Conservation (phyloP, 2,113 vertebrate species). For the Rattus rattus region DNA sequence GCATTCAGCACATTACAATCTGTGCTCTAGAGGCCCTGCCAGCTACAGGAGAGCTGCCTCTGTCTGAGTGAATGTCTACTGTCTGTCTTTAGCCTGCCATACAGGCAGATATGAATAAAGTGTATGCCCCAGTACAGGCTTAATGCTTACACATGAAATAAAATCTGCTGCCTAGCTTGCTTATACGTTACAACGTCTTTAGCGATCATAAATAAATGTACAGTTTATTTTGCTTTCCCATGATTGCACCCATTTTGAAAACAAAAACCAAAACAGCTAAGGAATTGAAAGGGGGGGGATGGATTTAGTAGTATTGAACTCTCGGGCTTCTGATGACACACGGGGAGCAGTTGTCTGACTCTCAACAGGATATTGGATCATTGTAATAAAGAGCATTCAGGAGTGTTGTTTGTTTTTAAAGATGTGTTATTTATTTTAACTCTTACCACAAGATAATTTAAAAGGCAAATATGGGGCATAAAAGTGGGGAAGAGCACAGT, state of each 20-base stretch:
- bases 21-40: neutral
- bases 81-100: neutral
- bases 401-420: neutral
- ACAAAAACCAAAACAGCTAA: neutral
- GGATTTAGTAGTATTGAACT: conserved; percentile 10
- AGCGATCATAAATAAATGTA: neutral
- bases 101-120: neutral
- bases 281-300: conserved; percentile 21
- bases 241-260: neutral
- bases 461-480: neutral
- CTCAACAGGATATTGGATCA: neutral
- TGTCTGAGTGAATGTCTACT: neutral
- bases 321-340: conserved; percentile 4
- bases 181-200: neutral
- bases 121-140: neutral
- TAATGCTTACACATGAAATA: conserved; percentile 20
- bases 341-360: neutral
- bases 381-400: neutral
- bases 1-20: conserved; percentile 44
- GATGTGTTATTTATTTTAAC: conserved; percentile 42
- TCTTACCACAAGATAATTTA: conserved; percentile 22
- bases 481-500: neutral
- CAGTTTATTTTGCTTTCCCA: conserved; percentile 4
- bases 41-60: neutral
- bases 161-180: neutral